Base-by-base conservation (phyloP, 2,113 vertebrate genomes). In the Scolopax mira region DNA sequence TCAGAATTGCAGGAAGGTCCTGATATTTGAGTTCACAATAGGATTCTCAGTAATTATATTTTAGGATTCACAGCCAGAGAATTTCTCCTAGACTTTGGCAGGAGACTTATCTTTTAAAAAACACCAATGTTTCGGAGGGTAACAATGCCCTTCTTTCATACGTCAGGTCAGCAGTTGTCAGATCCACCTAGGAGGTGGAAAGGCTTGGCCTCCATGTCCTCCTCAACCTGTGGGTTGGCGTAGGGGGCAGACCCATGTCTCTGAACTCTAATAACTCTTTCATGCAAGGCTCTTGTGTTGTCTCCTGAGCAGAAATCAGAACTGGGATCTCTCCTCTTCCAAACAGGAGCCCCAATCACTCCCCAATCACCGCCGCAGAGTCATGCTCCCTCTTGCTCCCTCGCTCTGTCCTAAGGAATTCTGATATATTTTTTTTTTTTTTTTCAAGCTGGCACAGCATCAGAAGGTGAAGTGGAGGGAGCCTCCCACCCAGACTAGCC, bases 331-430 rank as follows among this genome's bases (percentile, higher is more conserved):
- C 55, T 19, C 7, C 7, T 80, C 31, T 58, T 58, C 58, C 80
- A 83, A 77, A 69, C 1, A 88, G 18, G 13, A 62, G 39, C 30
- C 30, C 81, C 48, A 18, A 39, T 16, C 51, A 49, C 46, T 66
- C 57, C n/a, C n/a, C n/a, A n/a, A n/a, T n/a, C n/a, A n/a, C n/a
- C 90, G 25, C 31, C 1, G 0, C 65, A 80, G 62, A 86, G 23
- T 83, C 71, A 83, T 39, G 58, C 46, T 80, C 58, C 58, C 44
- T 93, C 79, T 90, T 93, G 70, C 31, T 85, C 79, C 28, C n/a
- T 91, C 21, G 11, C 37, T 91, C 49, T 83, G 58, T 93, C 88
- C 74, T 49, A 83, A 77, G 37, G 31, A 88, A 79, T 88, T 82
- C n/a, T 79, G 70, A 82, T 58, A 41, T 85, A 61, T 51, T 2